Base-by-base conservation (phyloP, 92 coral and sea anemone genomes). In the Phenganax subtilis region DNA sequence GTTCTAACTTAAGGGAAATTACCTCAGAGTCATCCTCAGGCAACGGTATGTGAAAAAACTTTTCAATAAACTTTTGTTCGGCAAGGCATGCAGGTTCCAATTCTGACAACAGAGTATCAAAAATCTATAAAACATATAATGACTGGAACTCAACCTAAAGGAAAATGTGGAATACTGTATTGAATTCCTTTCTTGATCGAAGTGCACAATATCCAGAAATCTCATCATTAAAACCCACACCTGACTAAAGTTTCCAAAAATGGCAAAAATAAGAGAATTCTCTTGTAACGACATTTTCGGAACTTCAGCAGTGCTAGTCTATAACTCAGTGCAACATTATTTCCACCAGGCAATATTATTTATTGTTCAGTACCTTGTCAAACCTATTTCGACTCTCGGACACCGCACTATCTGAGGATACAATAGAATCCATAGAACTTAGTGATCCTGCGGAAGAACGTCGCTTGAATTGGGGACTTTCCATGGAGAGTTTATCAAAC, bases 31-130 rank as follows among this genome's bases (percentile, higher is more conserved):
- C 97, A 53, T 92, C 96, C 71, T 79, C 65, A 12, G 83, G 83
- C n/a, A 90, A 82, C n/a, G 89, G 82, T 85, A 96, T 82, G 85
- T 96, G 96, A 69, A 96, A 96, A 79, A 96, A 96, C 74, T 87
- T 93, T 81, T 96, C 96, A 30, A 96, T 93, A 69, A 96, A 96
- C 80, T 91, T 88, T 78, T 96, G 97, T 75, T 96, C 99, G 55
- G 97, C 90, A 0, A 97, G 89, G 61, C 99, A 96, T 14, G 93
- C 99, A 31, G 99, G 99, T 81, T 96, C 99, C 81, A 96, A 85
- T 84, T 96, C 99, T 85, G 90, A 87, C 51, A 96, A 88, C 59
- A 96, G 90, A 56, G 89, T 86, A 66, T 96, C 99, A 84, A 96
- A 96, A 29, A 92, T 93, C 99, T 96, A 76, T 54, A 57, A 6